These are phyloP conservation scores for Etheostoma nigrum DNA, from an alignment of 2,797 vertebrate species.

Conservation along the genomic window DNA sequence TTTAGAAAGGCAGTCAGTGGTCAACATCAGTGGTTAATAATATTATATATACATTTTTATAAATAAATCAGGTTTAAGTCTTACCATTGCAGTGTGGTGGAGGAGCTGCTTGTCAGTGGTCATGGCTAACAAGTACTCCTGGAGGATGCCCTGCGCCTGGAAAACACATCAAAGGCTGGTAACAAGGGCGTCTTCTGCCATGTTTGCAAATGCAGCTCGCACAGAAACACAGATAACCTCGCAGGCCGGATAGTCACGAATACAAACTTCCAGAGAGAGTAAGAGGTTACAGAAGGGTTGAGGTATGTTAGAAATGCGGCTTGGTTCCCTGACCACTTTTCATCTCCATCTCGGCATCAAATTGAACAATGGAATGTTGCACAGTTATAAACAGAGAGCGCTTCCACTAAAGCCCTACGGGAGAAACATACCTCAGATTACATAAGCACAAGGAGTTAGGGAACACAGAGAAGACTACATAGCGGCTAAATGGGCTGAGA, in stretches of 20 bases:
- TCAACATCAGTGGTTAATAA: background rate
- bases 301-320: conserved; percentile 44
- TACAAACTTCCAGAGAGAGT: conserved; percentile 5
- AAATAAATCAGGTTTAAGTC: background rate
- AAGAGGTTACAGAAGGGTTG: conserved; percentile 45
- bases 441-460: conserved; percentile 39
- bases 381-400: conserved; percentile 51
- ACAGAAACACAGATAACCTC: conserved; percentile 10
- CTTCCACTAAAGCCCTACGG: conserved; percentile 40
- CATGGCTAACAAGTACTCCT: conserved; percentile 95
- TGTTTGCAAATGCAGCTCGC: background rate
- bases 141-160: conserved; percentile 92
- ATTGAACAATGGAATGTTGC: conserved; percentile 49
- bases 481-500: conserved; percentile 66
- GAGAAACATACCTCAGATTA: conserved; percentile 42
- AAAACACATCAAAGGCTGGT: conserved; percentile 47
- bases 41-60: no score
- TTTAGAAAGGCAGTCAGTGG: background rate
- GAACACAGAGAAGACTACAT: conserved; percentile 58
- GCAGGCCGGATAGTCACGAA: conserved; percentile 20
- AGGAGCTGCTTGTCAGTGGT: conserved; percentile 95
- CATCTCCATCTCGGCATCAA: conserved; percentile 46
- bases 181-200: conserved; percentile 6
- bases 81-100: conserved; percentile 93
- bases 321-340: conserved; percentile 30